Conservation (phyloP, 2,888 invertebrate genomes). For the Dastarcus helophoroides region DNA sequence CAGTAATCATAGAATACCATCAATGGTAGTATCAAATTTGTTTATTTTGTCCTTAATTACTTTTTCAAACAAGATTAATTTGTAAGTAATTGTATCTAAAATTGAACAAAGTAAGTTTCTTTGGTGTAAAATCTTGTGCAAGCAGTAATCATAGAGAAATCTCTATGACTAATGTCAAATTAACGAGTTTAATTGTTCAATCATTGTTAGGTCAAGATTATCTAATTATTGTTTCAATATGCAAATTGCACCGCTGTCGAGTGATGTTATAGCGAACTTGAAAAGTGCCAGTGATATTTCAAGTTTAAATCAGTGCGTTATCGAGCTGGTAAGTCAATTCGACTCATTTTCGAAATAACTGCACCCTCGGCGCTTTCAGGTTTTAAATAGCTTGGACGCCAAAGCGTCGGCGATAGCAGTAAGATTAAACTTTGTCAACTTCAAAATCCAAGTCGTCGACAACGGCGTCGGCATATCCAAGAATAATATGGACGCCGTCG, state of each 20-base stretch:
- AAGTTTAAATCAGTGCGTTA: conserved; percentile 46
- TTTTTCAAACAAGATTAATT: too few species aligned
- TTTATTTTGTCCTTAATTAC: too few species aligned
- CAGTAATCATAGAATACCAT: too few species aligned
- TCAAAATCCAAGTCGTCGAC: conserved; percentile 62
- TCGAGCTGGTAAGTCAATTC: conserved; percentile 47
- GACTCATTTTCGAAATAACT: conserved; percentile 4
- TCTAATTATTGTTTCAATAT: conserved; percentile 21
- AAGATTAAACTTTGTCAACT: conserved; percentile 47
- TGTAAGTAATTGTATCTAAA: too few species aligned
- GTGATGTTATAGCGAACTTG: conserved; percentile 41
- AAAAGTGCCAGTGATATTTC: conserved; percentile 47
- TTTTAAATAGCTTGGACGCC: conserved; percentile 60
- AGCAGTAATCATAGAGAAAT: too few species aligned
- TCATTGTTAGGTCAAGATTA: too few species aligned
- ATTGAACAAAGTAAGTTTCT: too few species aligned
- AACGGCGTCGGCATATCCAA: conserved; percentile 58
- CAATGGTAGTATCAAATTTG: too few species aligned
- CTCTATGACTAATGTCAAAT: too few species aligned
- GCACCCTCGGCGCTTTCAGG: conserved; percentile 32
- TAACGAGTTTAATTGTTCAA: too few species aligned
- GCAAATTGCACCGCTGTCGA: conserved; percentile 26
- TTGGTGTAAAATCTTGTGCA: too few species aligned
- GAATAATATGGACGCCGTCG: conserved; percentile 45
- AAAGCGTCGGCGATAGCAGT: conserved; percentile 58